A percentile compares a stretch with the other conserved stretches of the same genome.
phyloP scores from a whole-genome alignment of 1,140 invertebrate species.

The Diplogasteroides magnus region DNA sequence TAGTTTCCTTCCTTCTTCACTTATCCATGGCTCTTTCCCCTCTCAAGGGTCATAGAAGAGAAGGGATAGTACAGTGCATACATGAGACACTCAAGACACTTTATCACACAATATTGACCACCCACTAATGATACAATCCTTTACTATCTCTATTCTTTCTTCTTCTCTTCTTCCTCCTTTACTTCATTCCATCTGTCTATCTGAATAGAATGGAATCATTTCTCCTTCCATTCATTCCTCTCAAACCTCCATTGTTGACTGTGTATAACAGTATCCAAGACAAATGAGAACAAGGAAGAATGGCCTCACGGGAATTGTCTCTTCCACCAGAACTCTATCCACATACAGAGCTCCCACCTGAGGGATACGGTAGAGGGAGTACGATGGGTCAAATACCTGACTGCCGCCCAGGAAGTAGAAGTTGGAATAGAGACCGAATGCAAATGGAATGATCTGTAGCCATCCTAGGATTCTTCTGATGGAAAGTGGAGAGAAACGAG shows the following conservation, averaged over 20 bases:
- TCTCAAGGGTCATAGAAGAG: too few species aligned
- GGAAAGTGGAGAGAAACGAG: conserved; percentile 37
- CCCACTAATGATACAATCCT: too few species aligned
- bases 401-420: conserved; percentile 54
- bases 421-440: conserved; percentile 53
- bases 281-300: conserved; percentile 46
- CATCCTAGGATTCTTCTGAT: conserved; percentile 47
- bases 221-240: conserved; percentile 3
- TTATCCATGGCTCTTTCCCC: too few species aligned
- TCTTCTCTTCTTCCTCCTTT: conserved; percentile 21
- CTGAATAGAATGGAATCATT: background rate
- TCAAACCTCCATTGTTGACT: conserved; percentile 32
- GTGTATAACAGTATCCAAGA: conserved; percentile 51
- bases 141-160: conserved; percentile 12
- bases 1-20: too few species aligned
- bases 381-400: conserved; percentile 19
- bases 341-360: background rate
- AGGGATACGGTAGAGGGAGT: background rate
- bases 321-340: background rate
- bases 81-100: too few species aligned
- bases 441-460: conserved; percentile 52
- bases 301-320: conserved; percentile 26
- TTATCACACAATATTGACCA: too few species aligned
- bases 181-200: background rate
- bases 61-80: too few species aligned